Base-by-base conservation (phyloP, 2,888 invertebrate genomes). In the Heliconius aoede region DNA sequence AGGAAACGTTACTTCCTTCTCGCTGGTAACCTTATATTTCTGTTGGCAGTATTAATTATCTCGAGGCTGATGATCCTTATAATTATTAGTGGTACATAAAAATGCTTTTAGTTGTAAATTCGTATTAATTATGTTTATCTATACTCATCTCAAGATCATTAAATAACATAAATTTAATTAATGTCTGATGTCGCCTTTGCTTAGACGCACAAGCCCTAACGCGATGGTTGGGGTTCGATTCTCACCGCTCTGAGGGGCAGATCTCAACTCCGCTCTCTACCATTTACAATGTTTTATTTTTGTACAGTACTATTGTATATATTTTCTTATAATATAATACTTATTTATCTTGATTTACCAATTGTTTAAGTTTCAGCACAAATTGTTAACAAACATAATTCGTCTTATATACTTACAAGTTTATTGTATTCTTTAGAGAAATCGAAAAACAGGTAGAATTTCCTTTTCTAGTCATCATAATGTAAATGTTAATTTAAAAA, bases 51-150 rank as follows among this genome's bases (percentile, higher is more conserved):
- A 75, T 72, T 77, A 76, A 77, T 76, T 77, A 79, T 67, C 77
- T 79, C 71, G 75, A 76, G 73, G 69, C 61, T 73, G 75, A 77
- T 75, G 73, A 79, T 77, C 77, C 73, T 79, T 79, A 77, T 73
- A 76, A 75, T 65, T 76, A 67, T 71, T 55, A 36, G 65, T 58
- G 69, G 69, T 64, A 78, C 78, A 78, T 72, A 72, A 76, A 76
- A 78, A 76, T 76, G 78, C 78, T 78, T 76, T 78, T 67, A 68
- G 55, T 40, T 32, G 21, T 61, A 24, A 76, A 74, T 72, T 76
- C 74, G 67, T 71, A 72, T 28, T 28, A 74, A 77, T 72, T 69
- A 78, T 58, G 8, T 46, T 36, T 51, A 21, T 9, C 28, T 26
- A 36, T 18, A 71, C 13, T 21, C n/a, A n/a, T 55, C n/a, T 28